Base-by-base conservation (phyloP, 2,797 vertebrate genomes). In the Pipistrellus pipistrellus region DNA sequence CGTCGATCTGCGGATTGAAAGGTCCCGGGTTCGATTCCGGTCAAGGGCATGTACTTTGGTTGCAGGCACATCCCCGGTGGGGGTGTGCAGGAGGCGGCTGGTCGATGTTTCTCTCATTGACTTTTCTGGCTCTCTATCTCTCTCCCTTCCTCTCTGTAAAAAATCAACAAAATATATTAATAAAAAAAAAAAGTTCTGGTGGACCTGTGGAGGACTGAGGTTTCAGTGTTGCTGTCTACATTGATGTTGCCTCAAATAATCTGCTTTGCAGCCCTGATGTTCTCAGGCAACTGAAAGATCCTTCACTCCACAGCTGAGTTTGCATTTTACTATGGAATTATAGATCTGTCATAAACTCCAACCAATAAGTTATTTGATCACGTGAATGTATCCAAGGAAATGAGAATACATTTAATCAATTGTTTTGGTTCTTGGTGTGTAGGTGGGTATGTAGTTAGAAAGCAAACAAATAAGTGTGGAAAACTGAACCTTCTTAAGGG, bases 351-450 rank as follows among this genome's bases (percentile, higher is more conserved):
- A 30, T 77, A 93, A 89, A 73, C 20, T 62, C 12, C 51, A n/a
- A 64, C 12, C 78, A 68, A 57, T 90, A 94, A 83, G 62, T 93
- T 85, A 44, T 93, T 93, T 87, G 69, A 81, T 91, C 53, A 25
- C 76, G 46, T 62, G 59, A 83, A 72, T 78, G 30, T 85, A 87
- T 88, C 51, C 53, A 81, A 90, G 78, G 72, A 91, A 95, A 91
- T 38, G 41, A 90, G 57, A 90, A 4, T 71, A 20, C 46, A 66
- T 66, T 64, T 96, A 77, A 93, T 93, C 75, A 83, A 64, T 94
- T 32, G n/a, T 85, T 82, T 64, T 85, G 35, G 25, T 73, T 91
- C 62, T 41, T 77, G 95, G 83, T 23, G 8, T 71, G 18, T 76
- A 83, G 32, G 20, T 68, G 38, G 62, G 38, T 91, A 10, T 51